Base-by-base conservation (phyloP, 2,797 vertebrate species). In the Tolypeutes matacus region DNA sequence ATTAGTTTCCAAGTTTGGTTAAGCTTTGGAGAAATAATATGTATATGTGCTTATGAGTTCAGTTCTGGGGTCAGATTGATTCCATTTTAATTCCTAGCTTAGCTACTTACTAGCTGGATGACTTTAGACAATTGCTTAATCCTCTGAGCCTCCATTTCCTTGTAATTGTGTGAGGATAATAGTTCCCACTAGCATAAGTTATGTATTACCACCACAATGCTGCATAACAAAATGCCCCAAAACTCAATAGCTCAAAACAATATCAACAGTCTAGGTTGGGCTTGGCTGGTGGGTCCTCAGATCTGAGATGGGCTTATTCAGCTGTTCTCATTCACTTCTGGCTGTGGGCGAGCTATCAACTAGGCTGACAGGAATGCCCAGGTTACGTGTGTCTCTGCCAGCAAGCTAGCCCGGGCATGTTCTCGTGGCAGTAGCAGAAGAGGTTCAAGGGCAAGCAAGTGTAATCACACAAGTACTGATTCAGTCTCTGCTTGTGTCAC, bases 1-100 rank as follows among this genome's bases (percentile, higher is more conserved):
- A 39, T 29, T 29, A 0, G 0, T 7, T 5, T 36, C 7, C 29
- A 5, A 1, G 0, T 0, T 3, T 23, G n/a, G 4, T 6, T 3
- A 12, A 25, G 78, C 58, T 67, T 20, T 21, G 53, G 5, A 34
- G 25, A 51, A 36, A 4, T n/a, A 7, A 9, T 10, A 36, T 7
- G 12, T 23, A 1, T 9, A 1, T 9, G 15, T 14, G 56, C 18
- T 5, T 8, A 14, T 70, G 76, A 18, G 23, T 17, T 42, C 39
- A n/a, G 53, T 20, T 36, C n/a, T 67, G 36, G 62, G 2, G 78
- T 31, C 34, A 31, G 17, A 62, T 1, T 11, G 15, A 73, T 39
- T 31, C 46, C 14, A 21, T 17, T 49, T 18, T 23, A 10, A 23
- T 60, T 60, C 60, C 77, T 17, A n/a, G 46, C 0, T 56, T 13